Conservation (phyloP, 2,797 vertebrate species). For the Scomberomorus guttatus region DNA sequence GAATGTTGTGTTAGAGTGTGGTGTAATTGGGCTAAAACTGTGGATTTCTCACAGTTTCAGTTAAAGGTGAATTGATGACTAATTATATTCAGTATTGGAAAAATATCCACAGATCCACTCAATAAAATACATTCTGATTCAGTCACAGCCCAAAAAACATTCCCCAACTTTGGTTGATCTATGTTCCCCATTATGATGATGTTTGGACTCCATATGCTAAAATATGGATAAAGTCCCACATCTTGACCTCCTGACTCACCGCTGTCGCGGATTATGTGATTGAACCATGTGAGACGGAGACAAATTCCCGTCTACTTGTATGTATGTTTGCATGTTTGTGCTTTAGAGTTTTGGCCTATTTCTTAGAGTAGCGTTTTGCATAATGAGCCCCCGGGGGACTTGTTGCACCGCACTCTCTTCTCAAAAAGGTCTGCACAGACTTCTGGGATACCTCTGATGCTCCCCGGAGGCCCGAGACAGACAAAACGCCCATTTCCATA, state of each 20-base stretch:
- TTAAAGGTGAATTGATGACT: background rate
- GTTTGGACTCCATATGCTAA: constrained; percentile 15
- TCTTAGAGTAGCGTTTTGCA: constrained; percentile 40
- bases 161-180: background rate
- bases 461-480: constrained; percentile 36
- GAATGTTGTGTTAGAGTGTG: background rate
- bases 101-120: background rate
- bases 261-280: constrained; percentile 28
- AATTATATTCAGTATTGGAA: background rate
- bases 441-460: constrained; percentile 58
- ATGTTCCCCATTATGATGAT: background rate
- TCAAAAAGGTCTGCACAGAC: constrained; percentile 55
- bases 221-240: constrained; percentile 21
- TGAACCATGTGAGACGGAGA: constrained; percentile 20
- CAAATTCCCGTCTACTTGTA: constrained; percentile 29
- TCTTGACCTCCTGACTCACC: constrained; percentile 31
- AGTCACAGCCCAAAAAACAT: background rate
- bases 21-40: background rate
- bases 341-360: constrained; percentile 37
- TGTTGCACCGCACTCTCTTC: constrained; percentile 42
- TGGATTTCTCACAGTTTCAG: background rate
- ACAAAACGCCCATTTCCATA: constrained; percentile 66
- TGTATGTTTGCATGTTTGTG: constrained; percentile 17
- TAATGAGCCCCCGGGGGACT: constrained; percentile 74
- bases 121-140: background rate